Percentiles rank a stretch among this genome's conserved stretches.
Conservation (phyloP, 2,888 invertebrate genomes). For the Coenonympha arcania region DNA sequence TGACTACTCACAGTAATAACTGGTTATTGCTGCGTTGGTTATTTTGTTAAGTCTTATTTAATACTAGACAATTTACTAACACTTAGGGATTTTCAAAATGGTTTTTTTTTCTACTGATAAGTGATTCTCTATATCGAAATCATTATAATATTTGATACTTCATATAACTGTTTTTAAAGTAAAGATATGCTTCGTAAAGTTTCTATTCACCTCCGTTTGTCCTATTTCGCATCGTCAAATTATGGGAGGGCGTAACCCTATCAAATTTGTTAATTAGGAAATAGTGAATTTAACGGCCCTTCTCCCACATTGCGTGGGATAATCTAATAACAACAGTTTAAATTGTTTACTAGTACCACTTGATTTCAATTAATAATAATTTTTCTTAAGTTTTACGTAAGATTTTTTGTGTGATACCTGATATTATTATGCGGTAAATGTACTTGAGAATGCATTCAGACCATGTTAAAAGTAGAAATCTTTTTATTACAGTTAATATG, state of each 20-base stretch:
- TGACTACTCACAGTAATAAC: not conserved
- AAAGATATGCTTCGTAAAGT: too few relatives aligned
- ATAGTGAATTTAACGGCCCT: constrained; percentile 63
- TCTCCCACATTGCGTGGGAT: constrained; percentile 46
- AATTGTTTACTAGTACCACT: not conserved
- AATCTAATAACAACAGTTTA: constrained; percentile 35
- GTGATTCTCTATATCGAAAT: too few relatives aligned
- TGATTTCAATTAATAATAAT: too few relatives aligned
- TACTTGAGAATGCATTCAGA: not conserved
- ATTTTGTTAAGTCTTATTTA: constrained; percentile 1
- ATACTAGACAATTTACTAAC: not conserved
- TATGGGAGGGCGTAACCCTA: constrained; percentile 44
- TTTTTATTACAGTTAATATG: not conserved
- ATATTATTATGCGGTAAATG: too few relatives aligned
- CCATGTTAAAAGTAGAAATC: not conserved
- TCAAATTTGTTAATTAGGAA: constrained; percentile 61
- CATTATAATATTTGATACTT: too few relatives aligned
- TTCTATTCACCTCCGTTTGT: constrained; percentile 12
- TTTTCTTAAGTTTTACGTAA: too few relatives aligned
- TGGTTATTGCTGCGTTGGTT: constrained; percentile 6
- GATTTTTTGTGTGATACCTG: too few relatives aligned
- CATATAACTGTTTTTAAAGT: too few relatives aligned
- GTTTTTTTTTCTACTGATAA: too few relatives aligned
- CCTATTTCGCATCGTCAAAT: constrained; percentile 27
- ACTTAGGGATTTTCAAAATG: too few relatives aligned